Conservation (phyloP, 30 jellyfish, hydroid and myxozoan genomes). For the Rhopilema esculentum region DNA sequence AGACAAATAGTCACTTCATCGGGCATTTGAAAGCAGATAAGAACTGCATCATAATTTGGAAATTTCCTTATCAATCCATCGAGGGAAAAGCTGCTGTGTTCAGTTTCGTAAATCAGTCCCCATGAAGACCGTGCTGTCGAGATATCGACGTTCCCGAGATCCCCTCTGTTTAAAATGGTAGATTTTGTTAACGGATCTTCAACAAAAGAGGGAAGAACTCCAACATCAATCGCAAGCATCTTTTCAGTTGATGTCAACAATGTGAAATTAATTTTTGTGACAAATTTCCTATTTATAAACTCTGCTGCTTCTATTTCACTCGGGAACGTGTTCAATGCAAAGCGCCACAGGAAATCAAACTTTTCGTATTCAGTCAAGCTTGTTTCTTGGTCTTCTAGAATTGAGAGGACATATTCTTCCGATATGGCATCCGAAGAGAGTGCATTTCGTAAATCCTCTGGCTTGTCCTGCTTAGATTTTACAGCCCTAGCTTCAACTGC, state of each 20-base stretch:
- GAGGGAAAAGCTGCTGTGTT: neutral
- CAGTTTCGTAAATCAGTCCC: conserved; percentile 5
- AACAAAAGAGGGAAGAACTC: conserved; percentile 1
- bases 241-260: conserved; percentile 35
- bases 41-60: neutral
- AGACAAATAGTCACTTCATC: conserved; percentile 24
- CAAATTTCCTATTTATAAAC: neutral
- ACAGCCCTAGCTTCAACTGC: neutral
- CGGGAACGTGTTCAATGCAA: conserved; percentile 8
- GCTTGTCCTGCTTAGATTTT: neutral
- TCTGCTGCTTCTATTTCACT: conserved; percentile 19
- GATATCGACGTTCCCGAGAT: neutral
- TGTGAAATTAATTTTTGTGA: conserved; percentile 5
- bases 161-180: conserved; percentile 5
- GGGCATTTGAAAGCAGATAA: conserved; percentile 18
- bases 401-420: neutral
- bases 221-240: conserved; percentile 20
- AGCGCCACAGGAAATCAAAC: conserved; percentile 23
- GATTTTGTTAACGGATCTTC: conserved; percentile 9
- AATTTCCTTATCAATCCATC: neutral
- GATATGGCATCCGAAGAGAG: conserved; percentile 14
- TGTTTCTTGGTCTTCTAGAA: neutral
- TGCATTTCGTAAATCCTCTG: neutral
- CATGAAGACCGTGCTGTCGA: conserved; percentile 1
- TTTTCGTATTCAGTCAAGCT: conserved; percentile 21